These are phyloP conservation scores for Chrysemys picta DNA, from an alignment of 2,113 vertebrate species.

Conservation along the genomic window DNA sequence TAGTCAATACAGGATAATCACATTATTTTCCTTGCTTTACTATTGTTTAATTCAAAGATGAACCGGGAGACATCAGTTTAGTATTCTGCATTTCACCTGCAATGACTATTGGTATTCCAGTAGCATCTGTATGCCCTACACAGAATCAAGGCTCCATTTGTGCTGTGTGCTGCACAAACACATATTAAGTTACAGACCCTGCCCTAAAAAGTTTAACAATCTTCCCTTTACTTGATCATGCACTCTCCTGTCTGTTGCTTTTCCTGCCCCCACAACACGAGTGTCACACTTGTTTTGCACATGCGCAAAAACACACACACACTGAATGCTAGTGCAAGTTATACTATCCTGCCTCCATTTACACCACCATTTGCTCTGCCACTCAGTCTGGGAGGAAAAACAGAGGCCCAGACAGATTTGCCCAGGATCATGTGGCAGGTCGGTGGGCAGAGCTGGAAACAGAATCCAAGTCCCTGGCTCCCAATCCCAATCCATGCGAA, in stretches of 20 bases:
- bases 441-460: not conserved
- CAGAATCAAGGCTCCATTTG: not conserved
- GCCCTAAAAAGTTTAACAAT: not conserved
- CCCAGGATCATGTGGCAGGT: not conserved
- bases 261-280: not conserved
- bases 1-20: not conserved
- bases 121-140: not conserved
- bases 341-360: not conserved
- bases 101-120: not conserved
- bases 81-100: not conserved
- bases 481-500: not conserved
- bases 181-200: not conserved
- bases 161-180: not conserved
- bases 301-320: not conserved
- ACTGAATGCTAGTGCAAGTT: not conserved
- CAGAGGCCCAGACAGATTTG: not conserved
- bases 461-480: not conserved
- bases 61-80: not conserved
- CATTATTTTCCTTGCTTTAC: not conserved
- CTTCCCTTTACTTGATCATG: accelerated
- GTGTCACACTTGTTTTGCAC: not conserved
- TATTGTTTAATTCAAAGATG: not conserved
- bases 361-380: not conserved
- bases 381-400: not conserved
- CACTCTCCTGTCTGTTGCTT: not conserved